Percentiles rank a stretch among this genome's conserved stretches.
Evolutionary conservation across 2,797 vertebrate species (phyloP).

Genomic region (Pampus argenteus): DNA sequence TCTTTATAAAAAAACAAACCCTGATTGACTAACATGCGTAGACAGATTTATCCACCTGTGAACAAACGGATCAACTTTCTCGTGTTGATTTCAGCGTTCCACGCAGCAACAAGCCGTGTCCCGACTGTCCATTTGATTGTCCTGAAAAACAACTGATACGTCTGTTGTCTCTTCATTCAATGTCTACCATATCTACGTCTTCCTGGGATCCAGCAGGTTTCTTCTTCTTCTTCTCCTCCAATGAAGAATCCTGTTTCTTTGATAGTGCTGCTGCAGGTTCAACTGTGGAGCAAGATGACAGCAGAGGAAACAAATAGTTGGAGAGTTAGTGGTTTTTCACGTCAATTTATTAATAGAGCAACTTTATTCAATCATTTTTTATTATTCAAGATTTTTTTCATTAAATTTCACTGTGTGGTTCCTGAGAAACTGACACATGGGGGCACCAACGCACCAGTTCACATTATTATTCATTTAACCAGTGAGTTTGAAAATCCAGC

Average conservation of each 20-base stretch:
- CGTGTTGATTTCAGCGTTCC: not conserved
- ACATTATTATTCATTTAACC: too few species aligned
- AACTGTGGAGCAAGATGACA: constrained; percentile 60
- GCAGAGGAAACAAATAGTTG: not conserved
- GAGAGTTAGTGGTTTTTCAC: too few species aligned
- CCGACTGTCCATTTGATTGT: not conserved
- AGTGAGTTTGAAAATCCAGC: too few species aligned
- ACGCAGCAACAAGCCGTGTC: not conserved
- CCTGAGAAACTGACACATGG: too few species aligned
- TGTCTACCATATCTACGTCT: constrained; percentile 71
- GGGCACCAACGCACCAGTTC: too few species aligned
- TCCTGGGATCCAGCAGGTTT: not conserved
- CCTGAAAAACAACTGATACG: not conserved
- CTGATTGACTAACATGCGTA: not conserved
- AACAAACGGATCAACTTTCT: not conserved
- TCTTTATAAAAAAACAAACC: not conserved
- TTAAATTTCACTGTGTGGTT: too few species aligned
- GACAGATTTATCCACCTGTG: not conserved
- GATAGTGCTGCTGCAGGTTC: constrained; percentile 41
- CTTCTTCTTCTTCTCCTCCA: constrained; percentile 46
- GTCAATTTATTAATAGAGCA: too few species aligned
- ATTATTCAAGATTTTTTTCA: too few species aligned
- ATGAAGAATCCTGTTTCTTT: constrained; percentile 11
- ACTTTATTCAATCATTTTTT: too few species aligned
- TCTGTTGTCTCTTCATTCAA: constrained; percentile 40